phyloP scores from a whole-genome alignment of 30 jellyfish, hydroid and myxozoan species.

The Mastigias papua region DNA sequence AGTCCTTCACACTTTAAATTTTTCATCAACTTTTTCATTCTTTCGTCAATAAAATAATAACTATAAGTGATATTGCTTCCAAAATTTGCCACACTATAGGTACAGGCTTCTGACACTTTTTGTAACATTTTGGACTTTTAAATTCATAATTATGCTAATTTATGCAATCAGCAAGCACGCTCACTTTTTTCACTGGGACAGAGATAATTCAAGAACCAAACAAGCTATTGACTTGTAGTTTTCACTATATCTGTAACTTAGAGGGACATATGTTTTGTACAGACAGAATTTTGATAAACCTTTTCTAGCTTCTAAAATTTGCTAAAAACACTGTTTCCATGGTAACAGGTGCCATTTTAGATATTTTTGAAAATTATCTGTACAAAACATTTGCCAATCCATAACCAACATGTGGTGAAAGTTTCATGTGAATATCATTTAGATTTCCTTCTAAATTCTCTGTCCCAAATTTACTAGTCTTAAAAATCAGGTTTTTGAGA shows the following conservation, averaged over 20 bases:
- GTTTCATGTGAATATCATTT: not conserved
- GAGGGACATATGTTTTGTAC: not conserved
- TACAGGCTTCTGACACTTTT: not conserved
- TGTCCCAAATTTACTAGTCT: not conserved
- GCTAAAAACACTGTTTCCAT: too few relatives aligned
- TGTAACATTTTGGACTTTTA: not conserved
- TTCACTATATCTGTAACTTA: not conserved
- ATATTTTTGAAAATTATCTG: not conserved
- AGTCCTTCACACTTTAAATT: conserved; percentile 10
- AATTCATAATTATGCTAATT: not conserved
- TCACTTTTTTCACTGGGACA: conserved; percentile 4
- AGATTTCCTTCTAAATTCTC: too few relatives aligned
- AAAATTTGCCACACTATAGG: not conserved
- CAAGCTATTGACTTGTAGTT: not conserved
- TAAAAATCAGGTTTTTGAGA: not conserved
- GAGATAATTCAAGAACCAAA: too few relatives aligned
- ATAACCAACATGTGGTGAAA: not conserved
- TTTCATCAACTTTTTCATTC: not conserved
- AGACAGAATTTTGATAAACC: not conserved
- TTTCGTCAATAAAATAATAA: too few relatives aligned
- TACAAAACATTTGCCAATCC: not conserved
- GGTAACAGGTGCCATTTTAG: not conserved
- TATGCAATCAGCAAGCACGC: not conserved
- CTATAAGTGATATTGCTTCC: conserved; percentile 4
- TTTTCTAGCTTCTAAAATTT: not conserved